Conservation (phyloP, 2,888 invertebrate genomes). For the Maniola hyperantus region DNA sequence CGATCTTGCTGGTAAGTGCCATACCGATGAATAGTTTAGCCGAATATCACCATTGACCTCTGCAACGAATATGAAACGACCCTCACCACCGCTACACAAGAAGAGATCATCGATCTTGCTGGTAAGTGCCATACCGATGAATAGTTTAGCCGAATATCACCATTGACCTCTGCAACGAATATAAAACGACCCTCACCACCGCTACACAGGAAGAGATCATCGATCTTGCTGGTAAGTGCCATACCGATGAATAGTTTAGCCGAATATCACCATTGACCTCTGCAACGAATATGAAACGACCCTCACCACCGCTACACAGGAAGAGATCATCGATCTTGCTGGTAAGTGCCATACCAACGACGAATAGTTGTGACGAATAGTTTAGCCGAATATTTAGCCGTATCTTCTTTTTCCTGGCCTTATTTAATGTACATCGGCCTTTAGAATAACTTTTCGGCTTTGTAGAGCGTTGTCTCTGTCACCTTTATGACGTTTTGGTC, state of each 20-base stretch:
- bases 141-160: too few species aligned
- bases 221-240: constrained; percentile 96
- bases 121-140: too few species aligned
- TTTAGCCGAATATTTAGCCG: neutral
- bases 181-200: constrained; percentile 92
- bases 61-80: constrained; percentile 97
- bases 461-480: too few species aligned
- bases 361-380: neutral
- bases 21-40: too few species aligned
- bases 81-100: constrained; percentile 93
- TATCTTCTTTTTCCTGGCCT: too few species aligned
- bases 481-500: too few species aligned
- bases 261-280: constrained; percentile 95
- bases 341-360: constrained; percentile 73
- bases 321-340: constrained; percentile 99
- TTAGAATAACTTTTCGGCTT: neutral
- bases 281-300: constrained; percentile 97
- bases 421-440: too few species aligned
- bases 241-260: too few species aligned
- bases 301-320: constrained; percentile 93
- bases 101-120: constrained; percentile 99
- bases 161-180: constrained; percentile 96
- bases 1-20: constrained; percentile 96
- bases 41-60: constrained; percentile 95
- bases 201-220: constrained; percentile 98